Conservation (phyloP, 2,888 invertebrate species). For the Taenaris catops region DNA sequence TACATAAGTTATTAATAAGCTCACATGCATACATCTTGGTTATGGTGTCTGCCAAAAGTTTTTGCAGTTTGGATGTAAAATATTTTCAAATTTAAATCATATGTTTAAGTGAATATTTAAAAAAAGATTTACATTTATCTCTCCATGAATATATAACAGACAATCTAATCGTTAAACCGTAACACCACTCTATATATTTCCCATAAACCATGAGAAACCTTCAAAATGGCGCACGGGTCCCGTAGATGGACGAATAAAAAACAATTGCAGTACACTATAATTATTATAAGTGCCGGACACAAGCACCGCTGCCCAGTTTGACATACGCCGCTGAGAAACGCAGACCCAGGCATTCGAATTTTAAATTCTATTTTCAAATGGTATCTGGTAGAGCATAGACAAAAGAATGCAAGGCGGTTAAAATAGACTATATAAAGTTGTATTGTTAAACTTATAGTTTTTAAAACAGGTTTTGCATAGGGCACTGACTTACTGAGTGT, state of each 20-base stretch:
- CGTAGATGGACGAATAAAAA: conserved; percentile 57
- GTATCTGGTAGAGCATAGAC: conserved; percentile 17
- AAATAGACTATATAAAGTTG: conserved; percentile 19
- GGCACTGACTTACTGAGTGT: conserved; percentile 37
- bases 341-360: conserved; percentile 17
- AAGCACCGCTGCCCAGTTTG: conserved; percentile 49
- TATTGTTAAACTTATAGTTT: conserved; percentile 22
- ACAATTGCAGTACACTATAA: conserved; percentile 51
- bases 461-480: conserved; percentile 37
- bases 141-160: no score
- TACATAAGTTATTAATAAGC: no score
- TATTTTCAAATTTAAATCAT: no score
- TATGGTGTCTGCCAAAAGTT: no score
- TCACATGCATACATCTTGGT: no score
- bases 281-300: conserved; percentile 67
- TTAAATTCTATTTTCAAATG: conserved; percentile 7
- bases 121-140: no score
- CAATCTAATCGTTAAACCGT: no score
- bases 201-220: conserved; percentile 38
- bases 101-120: no score
- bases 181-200: conserved; percentile 9
- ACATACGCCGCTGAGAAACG: conserved; percentile 37
- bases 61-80: no score
- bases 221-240: conserved; percentile 36
- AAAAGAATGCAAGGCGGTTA: conserved; percentile 31